Percentiles rank a stretch among this genome's conserved stretches.
These are phyloP conservation scores for Semotilus atromaculatus DNA, from an alignment of 2,797 vertebrate species.

Conservation along the genomic window DNA sequence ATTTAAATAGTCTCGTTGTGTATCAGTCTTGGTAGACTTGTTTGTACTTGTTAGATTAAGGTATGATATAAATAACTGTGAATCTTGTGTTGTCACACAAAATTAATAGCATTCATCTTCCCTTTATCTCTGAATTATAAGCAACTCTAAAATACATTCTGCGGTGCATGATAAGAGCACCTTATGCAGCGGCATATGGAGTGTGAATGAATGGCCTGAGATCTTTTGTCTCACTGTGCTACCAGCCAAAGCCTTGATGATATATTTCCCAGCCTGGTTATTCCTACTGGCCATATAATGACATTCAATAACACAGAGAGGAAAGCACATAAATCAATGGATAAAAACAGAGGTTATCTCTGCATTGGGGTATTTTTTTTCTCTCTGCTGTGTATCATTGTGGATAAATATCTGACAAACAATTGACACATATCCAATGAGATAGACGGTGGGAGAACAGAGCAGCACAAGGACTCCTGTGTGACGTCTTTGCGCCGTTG, in stretches of 20 bases:
- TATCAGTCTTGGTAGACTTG: slow-evolving; percentile 3
- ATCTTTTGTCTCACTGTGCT: slow-evolving; percentile 55
- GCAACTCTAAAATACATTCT: slow-evolving; percentile 43
- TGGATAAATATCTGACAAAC: slow-evolving; percentile 14
- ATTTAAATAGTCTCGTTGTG: not conserved
- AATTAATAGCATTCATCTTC: slow-evolving; percentile 50
- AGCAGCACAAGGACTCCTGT: slow-evolving; percentile 12
- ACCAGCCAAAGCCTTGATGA: slow-evolving; percentile 44
- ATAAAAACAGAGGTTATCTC: slow-evolving; percentile 54
- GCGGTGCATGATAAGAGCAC: slow-evolving; percentile 35
- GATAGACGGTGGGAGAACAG: not conserved
- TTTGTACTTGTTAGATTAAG: slow-evolving; percentile 14
- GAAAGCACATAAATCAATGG: slow-evolving; percentile 55
- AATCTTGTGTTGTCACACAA: slow-evolving; percentile 33
- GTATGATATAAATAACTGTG: slow-evolving; percentile 22
- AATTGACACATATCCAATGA: slow-evolving; percentile 23
- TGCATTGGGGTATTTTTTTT: slow-evolving; percentile 6
- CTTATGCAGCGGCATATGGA: slow-evolving; percentile 39
- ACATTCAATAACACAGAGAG: slow-evolving; percentile 56
- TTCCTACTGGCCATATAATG: slow-evolving; percentile 57
- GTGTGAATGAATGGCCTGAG: slow-evolving; percentile 36
- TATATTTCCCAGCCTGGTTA: slow-evolving; percentile 45
- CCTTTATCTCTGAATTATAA: slow-evolving; percentile 38
- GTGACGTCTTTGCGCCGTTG: not conserved
- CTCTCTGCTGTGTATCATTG: not conserved